Percentiles rank a stretch among this genome's conserved stretches.
phyloP scores from a whole-genome alignment of 2,888 invertebrate genomes.

The Scotopteryx bipunctaria region DNA sequence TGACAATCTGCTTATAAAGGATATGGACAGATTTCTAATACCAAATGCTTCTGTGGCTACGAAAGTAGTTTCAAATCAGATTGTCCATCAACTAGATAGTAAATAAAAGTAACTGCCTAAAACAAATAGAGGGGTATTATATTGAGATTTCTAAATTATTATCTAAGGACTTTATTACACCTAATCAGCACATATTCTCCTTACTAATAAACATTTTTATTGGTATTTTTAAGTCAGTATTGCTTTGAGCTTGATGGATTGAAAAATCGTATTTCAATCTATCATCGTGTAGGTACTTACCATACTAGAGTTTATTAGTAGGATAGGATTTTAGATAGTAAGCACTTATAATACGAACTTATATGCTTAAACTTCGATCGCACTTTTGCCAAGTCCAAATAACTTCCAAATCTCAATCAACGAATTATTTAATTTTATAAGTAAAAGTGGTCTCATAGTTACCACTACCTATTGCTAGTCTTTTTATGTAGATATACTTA shows the following conservation, averaged over 20 bases:
- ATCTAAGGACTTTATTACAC: not conserved
- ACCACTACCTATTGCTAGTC: conserved; percentile 22
- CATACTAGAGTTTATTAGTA: not conserved
- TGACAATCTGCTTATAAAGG: conserved; percentile 90
- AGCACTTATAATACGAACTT: conserved; percentile 1
- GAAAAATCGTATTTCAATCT: not conserved
- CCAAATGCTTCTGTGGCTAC: conserved; percentile 96
- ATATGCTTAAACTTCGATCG: not conserved
- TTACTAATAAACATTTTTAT: not conserved
- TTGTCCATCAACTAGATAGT: conserved; percentile 80
- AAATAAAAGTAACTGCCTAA: conserved; percentile 46
- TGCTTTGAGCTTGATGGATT: not conserved
- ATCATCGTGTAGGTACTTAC: not conserved
- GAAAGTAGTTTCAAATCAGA: conserved; percentile 94
- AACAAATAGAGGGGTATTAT: not conserved
- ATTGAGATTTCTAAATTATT: conserved; percentile 14
- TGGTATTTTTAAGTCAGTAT: not conserved
- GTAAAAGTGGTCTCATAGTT: conserved; percentile 9
- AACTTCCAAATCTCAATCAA: conserved; percentile 1
- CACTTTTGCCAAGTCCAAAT: not conserved
- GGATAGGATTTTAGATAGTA: not conserved
- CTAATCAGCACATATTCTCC: not conserved
- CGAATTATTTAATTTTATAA: conserved; percentile 13
- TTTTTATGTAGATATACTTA: conserved; percentile 19
- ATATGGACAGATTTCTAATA: conserved; percentile 96